Evolutionary conservation across 2,113 vertebrate species (phyloP).

Genomic region (Candoia aspera): DNA sequence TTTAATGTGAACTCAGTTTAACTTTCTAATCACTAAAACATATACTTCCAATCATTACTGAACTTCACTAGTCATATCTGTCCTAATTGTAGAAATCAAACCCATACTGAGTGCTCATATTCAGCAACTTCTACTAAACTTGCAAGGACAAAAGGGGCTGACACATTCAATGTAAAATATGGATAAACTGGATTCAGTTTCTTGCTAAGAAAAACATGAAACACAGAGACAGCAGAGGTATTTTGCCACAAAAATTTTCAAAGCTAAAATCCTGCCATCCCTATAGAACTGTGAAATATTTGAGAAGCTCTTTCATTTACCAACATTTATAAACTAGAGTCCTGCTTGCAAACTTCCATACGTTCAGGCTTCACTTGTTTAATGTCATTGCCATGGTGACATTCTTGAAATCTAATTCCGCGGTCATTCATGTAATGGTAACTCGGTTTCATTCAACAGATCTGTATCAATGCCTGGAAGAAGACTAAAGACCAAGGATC

Average conservation of each 20-base stretch:
- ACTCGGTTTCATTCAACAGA: slow-evolving; percentile 25
- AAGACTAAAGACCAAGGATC: not conserved
- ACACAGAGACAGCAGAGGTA: not conserved
- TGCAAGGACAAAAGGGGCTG: not conserved
- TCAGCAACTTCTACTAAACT: not conserved
- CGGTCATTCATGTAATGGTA: slow-evolving; percentile 24
- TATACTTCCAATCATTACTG: not conserved
- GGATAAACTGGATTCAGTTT: not conserved
- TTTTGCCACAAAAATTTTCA: not conserved
- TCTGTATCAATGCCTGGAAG: slow-evolving; percentile 24
- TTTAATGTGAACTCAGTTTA: too few relatives aligned
- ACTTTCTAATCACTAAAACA: not conserved
- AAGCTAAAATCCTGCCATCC: not conserved
- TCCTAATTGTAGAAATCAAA: not conserved
- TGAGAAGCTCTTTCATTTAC: not conserved
- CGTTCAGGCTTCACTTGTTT: slow-evolving; percentile 38
- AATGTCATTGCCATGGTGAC: slow-evolving; percentile 37
- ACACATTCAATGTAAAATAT: not conserved
- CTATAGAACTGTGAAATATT: slow-evolving; percentile 4
- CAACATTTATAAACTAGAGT: not conserved
- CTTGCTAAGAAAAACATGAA: not conserved
- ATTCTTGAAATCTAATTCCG: slow-evolving; percentile 22
- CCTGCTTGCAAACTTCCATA: slow-evolving; percentile 18
- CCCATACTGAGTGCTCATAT: not conserved
- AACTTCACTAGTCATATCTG: not conserved